Conservation (phyloP, 2,888 invertebrate species). For the Lasius fuliginosus region DNA sequence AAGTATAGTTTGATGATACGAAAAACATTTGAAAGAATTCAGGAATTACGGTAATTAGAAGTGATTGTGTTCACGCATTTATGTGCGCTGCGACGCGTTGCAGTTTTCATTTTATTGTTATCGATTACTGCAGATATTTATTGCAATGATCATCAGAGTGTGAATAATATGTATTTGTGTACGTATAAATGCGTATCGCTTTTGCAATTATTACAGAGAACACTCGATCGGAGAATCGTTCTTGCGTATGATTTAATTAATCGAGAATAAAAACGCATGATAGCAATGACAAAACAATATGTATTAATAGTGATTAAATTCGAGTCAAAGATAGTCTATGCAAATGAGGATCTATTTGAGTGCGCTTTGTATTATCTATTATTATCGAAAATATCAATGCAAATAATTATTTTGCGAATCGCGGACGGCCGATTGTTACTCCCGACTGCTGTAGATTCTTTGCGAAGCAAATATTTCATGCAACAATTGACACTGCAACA, state of each 20-base stretch:
- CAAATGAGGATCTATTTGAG: neutral
- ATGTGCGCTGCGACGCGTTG: too few relatives aligned
- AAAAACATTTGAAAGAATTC: conserved; percentile 4
- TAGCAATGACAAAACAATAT: conserved; percentile 10
- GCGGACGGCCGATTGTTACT: neutral
- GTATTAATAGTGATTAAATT: conserved; percentile 33
- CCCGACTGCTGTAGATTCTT: neutral
- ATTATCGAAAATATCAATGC: neutral
- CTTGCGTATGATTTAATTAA: conserved; percentile 40
- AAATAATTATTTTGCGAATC: neutral
- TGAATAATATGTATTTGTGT: conserved; percentile 32
- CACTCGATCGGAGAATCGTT: conserved; percentile 21
- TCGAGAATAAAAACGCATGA: conserved; percentile 16
- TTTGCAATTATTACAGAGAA: conserved; percentile 49
- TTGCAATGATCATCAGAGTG: conserved; percentile 6
- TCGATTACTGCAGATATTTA: conserved; percentile 41
- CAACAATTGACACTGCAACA: too few relatives aligned
- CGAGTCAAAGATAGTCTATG: neutral
- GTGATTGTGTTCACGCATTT: neutral
- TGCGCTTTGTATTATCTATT: neutral
- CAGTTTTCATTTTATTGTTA: conserved; percentile 44
- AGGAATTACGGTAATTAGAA: conserved; percentile 24
- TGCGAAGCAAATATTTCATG: neutral
- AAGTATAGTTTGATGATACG: neutral
- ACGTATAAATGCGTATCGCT: conserved; percentile 38